Percentiles rank a stretch among this genome's conserved stretches.
These are phyloP conservation scores for Medauroidea extradentata DNA, from an alignment of 1,140 invertebrate species.

Conservation along the genomic window DNA sequence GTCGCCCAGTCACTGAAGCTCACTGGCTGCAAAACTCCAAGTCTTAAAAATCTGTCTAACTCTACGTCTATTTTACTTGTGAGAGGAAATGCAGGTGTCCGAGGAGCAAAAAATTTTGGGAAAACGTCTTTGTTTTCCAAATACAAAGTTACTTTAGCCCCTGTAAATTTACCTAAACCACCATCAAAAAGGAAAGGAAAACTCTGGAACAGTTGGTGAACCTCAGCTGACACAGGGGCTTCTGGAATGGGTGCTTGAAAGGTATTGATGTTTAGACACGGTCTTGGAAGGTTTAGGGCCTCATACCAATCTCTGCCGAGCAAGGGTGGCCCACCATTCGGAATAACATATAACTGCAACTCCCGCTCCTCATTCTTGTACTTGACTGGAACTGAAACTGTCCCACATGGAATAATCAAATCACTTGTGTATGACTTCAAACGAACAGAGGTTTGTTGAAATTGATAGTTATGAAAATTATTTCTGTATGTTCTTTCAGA, in stretches of 20 bases:
- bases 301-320: constrained; percentile 27
- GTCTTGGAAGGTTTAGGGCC: constrained; percentile 3
- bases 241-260: no score
- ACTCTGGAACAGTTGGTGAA: not conserved
- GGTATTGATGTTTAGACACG: not conserved
- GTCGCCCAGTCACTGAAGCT: constrained; percentile 31
- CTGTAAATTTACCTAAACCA: not conserved
- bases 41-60: not conserved
- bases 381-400: not conserved
- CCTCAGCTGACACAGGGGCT: not conserved
- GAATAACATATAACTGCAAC: no score
- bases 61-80: not conserved
- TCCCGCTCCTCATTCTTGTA: not conserved
- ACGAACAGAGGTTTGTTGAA: not conserved
- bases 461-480: not conserved
- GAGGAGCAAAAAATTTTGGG: not conserved
- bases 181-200: not conserved
- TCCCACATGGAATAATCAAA: not conserved
- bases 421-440: not conserved
- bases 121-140: not conserved
- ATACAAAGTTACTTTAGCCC: not conserved
- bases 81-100: not conserved
- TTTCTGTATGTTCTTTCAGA: not conserved
- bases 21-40: constrained; percentile 8
- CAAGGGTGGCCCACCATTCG: no score